Evolutionary conservation across 2,888 invertebrate genomes (phyloP).

Genomic region (Eristalis tenax): DNA sequence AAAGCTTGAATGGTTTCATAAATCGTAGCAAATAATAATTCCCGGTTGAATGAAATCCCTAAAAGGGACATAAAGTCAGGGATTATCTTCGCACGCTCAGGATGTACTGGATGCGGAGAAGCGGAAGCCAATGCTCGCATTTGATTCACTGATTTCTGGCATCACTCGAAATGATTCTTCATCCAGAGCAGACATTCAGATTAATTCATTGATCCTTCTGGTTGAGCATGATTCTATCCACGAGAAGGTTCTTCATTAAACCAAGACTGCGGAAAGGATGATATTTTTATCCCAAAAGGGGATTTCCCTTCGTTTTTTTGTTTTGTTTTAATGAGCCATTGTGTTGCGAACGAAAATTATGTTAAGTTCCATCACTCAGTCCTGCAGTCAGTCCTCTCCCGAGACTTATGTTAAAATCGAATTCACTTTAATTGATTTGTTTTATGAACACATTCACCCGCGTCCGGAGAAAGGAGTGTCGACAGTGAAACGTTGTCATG

Average conservation of each 20-base stretch:
- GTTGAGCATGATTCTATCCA: background rate
- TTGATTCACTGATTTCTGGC: background rate
- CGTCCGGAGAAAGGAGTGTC: background rate
- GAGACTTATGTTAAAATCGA: slow-evolving; percentile 1
- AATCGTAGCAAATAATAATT: slow-evolving; percentile 58
- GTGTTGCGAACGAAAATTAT: background rate
- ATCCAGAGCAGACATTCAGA: background rate
- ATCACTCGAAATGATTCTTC: slow-evolving; percentile 24
- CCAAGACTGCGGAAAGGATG: background rate
- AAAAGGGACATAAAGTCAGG: slow-evolving; percentile 59
- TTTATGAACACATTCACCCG: background rate
- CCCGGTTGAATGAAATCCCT: slow-evolving; percentile 39
- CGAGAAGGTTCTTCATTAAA: background rate
- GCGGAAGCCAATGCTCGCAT: background rate
- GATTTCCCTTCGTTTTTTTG: background rate
- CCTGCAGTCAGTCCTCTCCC: too few relatives aligned
- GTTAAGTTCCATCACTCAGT: slow-evolving; percentile 9
- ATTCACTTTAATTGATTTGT: slow-evolving; percentile 46
- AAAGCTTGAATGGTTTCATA: slow-evolving; percentile 51
- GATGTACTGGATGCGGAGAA: slow-evolving; percentile 1
- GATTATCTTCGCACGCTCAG: slow-evolving; percentile 40
- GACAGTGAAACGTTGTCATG: slow-evolving; percentile 14
- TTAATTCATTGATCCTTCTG: background rate
- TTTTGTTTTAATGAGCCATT: slow-evolving; percentile 27
- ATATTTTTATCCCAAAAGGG: background rate